Evolutionary conservation across 2,113 vertebrate species (phyloP), one percentile per base, ranked within the genome.

Genomic region (Nycticorax nycticorax): DNA sequence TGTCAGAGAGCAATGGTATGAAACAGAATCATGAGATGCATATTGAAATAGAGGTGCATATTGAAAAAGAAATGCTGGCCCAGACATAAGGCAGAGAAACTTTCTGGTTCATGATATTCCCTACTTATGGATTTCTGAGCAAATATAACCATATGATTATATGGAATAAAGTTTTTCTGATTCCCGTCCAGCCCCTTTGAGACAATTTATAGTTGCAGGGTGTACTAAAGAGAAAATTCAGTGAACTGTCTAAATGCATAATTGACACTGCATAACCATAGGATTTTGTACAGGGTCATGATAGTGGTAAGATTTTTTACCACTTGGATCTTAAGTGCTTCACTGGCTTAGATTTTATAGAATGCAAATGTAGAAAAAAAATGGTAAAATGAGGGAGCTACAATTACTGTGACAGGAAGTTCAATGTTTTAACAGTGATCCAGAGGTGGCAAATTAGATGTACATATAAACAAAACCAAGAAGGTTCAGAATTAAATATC

Each of bases 101-200:
- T 37, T 82, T 64, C 48, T 74, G 22, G 37, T 88, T 88, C 55
- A 17, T 37, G 19, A 33, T 67, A 30, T 59, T 81, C 89, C 57
- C 66, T 75, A 9, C 24, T 64, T 89, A 60, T 0, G 0, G 45
- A 68, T 63, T 92, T 82, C 66, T 90, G 71, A 93, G 81, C 43
- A 95, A 95, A 83, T 50, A 69, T 20, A 56, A 41, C 17, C 43
- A 85, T 91, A 76, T 60, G 41, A 87, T 84, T 92, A 52, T 80
- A 62, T 28, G 59, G 24, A 87, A 60, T 30, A 91, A 92, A 63
- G 17, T 85, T 91, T 76, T 92, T 93, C 41, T 85, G 78, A 88
- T 94, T 96, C 53, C 32, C 23, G 92, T 96, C 88, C 82, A 94
- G 67, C 22, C 89, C n/a, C 74, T 90, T 93, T 92, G 62, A 92